Conservation (phyloP, 2,113 vertebrate species). For the Colossoma macropomum region DNA sequence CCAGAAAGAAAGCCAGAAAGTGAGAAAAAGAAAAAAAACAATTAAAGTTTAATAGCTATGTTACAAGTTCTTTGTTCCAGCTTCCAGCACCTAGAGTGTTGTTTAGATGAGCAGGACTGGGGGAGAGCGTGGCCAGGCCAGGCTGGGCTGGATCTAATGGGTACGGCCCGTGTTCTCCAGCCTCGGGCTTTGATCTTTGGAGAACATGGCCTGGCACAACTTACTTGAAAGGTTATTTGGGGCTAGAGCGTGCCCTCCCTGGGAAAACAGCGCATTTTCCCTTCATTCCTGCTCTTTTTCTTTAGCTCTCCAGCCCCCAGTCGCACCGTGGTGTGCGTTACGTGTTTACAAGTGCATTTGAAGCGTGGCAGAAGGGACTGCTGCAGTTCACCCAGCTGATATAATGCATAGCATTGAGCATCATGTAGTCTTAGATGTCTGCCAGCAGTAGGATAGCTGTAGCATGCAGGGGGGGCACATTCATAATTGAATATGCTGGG, state of each 20-base stretch:
- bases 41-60: conserved; percentile 92
- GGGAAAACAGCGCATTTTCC: conserved; percentile 14
- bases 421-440: conserved; percentile 1
- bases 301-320: conserved; percentile 10
- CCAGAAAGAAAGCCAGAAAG: conserved; percentile 53
- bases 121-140: conserved; percentile 61
- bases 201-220: conserved; percentile 74
- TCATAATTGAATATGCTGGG: not conserved
- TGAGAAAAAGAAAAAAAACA: conserved; percentile 61
- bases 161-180: conserved; percentile 81
- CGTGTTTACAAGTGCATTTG: conserved; percentile 50
- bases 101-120: conserved; percentile 79
- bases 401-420: conserved; percentile 66
- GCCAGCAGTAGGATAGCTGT: not conserved
- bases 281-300: not conserved
- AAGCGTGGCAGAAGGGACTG: conserved; percentile 61
- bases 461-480: not conserved
- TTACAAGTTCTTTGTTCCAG: conserved; percentile 86
- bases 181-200: conserved; percentile 79
- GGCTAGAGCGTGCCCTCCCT: not conserved
- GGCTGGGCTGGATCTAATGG: conserved; percentile 82
- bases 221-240: conserved; percentile 59
- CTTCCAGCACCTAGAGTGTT: conserved; percentile 84
- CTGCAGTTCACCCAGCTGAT: conserved; percentile 67
- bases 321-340: conserved; percentile 55